Evolutionary conservation across 1,140 invertebrate species (phyloP).

Genomic region (Colletes latitarsis): DNA sequence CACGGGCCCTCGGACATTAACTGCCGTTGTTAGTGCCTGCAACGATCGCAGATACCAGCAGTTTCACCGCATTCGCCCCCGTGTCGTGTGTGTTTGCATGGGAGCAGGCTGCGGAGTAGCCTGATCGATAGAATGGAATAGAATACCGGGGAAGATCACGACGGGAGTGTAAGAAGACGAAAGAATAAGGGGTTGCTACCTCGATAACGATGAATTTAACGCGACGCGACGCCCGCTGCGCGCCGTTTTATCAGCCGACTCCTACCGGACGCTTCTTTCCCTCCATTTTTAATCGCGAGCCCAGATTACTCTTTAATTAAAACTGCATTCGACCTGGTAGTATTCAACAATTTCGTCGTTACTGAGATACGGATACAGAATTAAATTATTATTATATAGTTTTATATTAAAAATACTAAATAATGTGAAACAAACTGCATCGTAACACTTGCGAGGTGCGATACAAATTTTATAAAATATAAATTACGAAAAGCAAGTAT

Average conservation of each 20-base stretch:
- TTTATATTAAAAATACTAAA: too few relatives aligned
- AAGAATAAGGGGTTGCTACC: slow-evolving; percentile 41
- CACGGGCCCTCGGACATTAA: slow-evolving; percentile 79
- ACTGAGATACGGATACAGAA: too few relatives aligned
- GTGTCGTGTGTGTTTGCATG: slow-evolving; percentile 73
- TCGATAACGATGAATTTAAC: slow-evolving; percentile 55
- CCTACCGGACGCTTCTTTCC: neutral
- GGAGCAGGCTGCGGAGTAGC: slow-evolving; percentile 60
- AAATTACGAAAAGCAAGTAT: too few relatives aligned
- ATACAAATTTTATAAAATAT: too few relatives aligned
- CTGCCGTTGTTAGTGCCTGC: slow-evolving; percentile 79
- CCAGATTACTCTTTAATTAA: slow-evolving; percentile 43
- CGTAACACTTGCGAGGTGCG: too few relatives aligned
- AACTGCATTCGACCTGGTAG: slow-evolving; percentile 15
- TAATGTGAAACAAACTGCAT: too few relatives aligned
- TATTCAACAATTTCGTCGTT: neutral
- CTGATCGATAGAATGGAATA: slow-evolving; percentile 77
- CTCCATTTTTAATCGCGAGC: neutral
- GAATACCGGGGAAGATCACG: slow-evolving; percentile 70
- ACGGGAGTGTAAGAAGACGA: slow-evolving; percentile 47
- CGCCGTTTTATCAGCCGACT: neutral
- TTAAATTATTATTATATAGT: neutral
- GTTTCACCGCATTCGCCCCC: slow-evolving; percentile 73
- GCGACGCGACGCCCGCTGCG: slow-evolving; percentile 6
- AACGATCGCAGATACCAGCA: slow-evolving; percentile 78